Percentiles rank a stretch among this genome's conserved stretches.
Evolutionary conservation across 2,113 vertebrate species (phyloP).

Genomic region (Nannobrachium achirus): DNA sequence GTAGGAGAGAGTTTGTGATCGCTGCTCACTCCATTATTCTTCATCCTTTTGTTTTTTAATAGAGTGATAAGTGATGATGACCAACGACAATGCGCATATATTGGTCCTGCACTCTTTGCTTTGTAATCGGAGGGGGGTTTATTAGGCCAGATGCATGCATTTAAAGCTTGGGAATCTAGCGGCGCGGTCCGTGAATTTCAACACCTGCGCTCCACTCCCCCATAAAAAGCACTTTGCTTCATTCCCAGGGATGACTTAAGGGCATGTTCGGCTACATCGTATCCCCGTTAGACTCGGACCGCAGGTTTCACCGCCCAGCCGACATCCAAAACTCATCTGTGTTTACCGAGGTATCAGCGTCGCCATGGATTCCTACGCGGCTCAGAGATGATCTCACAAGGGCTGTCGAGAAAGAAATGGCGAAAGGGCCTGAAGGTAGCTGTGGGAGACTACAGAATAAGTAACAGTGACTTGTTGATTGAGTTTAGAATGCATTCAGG

Average conservation of each 20-base stretch:
- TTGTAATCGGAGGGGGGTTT: conserved; percentile 55
- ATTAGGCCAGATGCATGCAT: conserved; percentile 72
- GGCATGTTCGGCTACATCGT: conserved; percentile 43
- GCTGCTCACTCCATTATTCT: conserved; percentile 25
- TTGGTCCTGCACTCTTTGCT: conserved; percentile 32
- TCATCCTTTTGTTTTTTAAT: conserved; percentile 48
- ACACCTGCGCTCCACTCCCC: conserved; percentile 69
- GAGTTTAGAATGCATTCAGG: background rate
- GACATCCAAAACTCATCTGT: conserved; percentile 63
- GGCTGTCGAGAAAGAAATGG: conserved; percentile 11
- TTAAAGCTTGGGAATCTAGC: conserved; percentile 61
- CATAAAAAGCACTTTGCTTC: conserved; percentile 63
- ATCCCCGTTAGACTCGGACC: conserved; percentile 41
- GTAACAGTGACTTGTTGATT: conserved; percentile 2
- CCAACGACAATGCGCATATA: conserved; percentile 24
- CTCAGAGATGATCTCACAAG: conserved; percentile 34
- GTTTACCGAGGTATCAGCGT: conserved; percentile 54
- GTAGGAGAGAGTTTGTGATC: conserved; percentile 29
- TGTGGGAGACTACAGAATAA: conserved; percentile 1
- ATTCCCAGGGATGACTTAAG: conserved; percentile 62
- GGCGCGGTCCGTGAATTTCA: conserved; percentile 59
- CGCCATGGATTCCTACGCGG: conserved; percentile 42
- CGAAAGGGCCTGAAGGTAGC: conserved; percentile 10
- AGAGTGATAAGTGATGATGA: conserved; percentile 55
- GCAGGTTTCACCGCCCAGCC: conserved; percentile 36